Evolutionary conservation across 2,888 invertebrate genomes (phyloP).

Genomic region (Diaprepes abbreviatus): DNA sequence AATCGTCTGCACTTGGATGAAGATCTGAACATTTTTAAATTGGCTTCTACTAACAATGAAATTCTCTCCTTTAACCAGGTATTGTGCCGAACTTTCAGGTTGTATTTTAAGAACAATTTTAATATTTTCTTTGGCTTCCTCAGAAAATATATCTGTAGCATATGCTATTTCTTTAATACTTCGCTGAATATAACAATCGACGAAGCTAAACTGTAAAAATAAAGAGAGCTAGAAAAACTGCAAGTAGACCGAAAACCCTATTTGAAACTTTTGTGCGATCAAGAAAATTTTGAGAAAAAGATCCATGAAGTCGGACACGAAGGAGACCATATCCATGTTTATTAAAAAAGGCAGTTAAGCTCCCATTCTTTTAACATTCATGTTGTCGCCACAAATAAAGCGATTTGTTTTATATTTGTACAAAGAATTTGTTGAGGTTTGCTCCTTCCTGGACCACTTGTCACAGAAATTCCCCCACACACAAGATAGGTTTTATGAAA

Average conservation of each 20-base stretch:
- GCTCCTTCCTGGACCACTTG: not conserved
- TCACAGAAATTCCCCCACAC: constrained; percentile 5
- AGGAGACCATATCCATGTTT: too few relatives aligned
- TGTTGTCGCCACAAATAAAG: too few relatives aligned
- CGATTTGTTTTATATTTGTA: not conserved
- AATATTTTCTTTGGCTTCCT: not conserved
- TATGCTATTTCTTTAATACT: not conserved
- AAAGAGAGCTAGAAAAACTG: not conserved
- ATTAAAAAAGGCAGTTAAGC: too few relatives aligned
- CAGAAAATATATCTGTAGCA: not conserved
- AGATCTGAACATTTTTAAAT: not conserved
- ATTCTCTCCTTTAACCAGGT: not conserved
- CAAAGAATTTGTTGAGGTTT: not conserved
- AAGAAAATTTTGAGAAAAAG: too few relatives aligned
- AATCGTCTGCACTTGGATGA: not conserved
- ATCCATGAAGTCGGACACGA: too few relatives aligned
- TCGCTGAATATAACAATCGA: not conserved
- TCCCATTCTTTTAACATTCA: too few relatives aligned
- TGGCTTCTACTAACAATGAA: not conserved
- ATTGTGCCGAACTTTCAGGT: not conserved
- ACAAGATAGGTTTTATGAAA: not conserved
- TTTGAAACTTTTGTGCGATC: too few relatives aligned
- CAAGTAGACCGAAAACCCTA: not conserved
- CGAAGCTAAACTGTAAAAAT: not conserved
- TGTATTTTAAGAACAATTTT: not conserved